phyloP scores from a whole-genome alignment of 2,113 vertebrate species.

The Erpornis zantholeuca region DNA sequence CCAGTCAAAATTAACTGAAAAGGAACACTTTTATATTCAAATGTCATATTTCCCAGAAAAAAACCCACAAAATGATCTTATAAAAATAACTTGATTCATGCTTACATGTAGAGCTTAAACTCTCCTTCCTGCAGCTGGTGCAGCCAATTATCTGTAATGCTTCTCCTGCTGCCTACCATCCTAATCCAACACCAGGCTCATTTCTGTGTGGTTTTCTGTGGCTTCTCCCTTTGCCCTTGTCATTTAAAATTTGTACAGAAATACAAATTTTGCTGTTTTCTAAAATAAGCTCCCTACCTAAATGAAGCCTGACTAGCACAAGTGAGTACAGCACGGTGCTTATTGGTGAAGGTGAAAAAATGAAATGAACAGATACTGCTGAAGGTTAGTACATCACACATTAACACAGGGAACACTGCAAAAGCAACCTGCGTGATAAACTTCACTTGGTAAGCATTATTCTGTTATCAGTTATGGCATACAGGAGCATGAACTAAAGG shows the following conservation, averaged over 20 bases:
- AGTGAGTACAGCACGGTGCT: neutral
- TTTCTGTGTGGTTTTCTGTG: neutral
- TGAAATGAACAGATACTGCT: neutral
- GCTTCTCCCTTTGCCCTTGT: neutral
- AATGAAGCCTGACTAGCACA: neutral
- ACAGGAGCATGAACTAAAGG: neutral
- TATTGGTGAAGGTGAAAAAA: neutral
- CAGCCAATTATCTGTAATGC: neutral
- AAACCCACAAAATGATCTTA: accelerated
- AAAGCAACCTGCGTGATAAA: neutral
- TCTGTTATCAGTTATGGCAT: neutral
- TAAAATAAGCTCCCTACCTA: neutral
- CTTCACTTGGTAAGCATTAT: neutral
- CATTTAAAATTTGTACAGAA: neutral
- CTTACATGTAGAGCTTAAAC: neutral
- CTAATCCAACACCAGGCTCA: neutral
- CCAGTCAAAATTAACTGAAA: neutral
- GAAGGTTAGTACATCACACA: neutral
- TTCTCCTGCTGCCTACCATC: neutral
- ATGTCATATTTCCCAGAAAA: neutral
- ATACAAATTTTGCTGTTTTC: neutral
- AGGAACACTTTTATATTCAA: neutral
- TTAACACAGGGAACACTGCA: neutral
- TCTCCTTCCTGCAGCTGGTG: neutral
- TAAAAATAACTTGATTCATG: neutral